Conservation (phyloP, 2,888 invertebrate genomes). For the Hydroisotoma schaefferi region DNA sequence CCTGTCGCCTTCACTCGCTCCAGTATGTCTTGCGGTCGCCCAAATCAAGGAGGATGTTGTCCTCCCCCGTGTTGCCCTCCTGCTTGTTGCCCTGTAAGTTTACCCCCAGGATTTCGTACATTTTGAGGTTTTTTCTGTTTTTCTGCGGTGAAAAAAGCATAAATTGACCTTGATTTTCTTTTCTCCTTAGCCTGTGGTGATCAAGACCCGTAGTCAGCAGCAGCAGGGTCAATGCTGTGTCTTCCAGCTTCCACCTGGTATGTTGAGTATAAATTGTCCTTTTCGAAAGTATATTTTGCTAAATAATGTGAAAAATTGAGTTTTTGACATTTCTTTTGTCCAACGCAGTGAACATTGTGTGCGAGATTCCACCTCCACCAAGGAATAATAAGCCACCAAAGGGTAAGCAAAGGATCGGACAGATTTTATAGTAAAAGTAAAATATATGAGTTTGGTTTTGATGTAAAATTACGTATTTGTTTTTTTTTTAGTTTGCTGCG, state of each 20-base stretch:
- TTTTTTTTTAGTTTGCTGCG: constrained; percentile 39
- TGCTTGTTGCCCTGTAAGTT: constrained; percentile 38
- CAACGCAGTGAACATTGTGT: constrained; percentile 26
- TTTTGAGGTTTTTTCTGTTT: constrained; percentile 4
- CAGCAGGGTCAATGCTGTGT: constrained; percentile 48
- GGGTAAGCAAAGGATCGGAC: neutral
- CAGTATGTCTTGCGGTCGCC: constrained; percentile 42
- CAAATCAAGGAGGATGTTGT: constrained; percentile 20
- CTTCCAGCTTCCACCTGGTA: constrained; percentile 45
- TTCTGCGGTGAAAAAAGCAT: neutral
- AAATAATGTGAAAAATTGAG: neutral
- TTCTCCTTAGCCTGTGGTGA: constrained; percentile 38
- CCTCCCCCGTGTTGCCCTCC: constrained; percentile 45
- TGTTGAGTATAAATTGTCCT: neutral
- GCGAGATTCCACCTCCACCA: constrained; percentile 47
- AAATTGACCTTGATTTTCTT: constrained; percentile 2
- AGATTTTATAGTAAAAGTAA: too few relatives aligned
- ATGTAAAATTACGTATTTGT: too few relatives aligned
- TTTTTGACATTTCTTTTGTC: constrained; percentile 1
- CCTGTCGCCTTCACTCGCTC: too few relatives aligned
- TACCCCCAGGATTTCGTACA: neutral
- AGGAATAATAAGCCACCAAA: constrained; percentile 45
- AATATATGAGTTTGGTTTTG: too few relatives aligned
- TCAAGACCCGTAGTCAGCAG: constrained; percentile 43
- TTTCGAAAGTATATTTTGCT: neutral